Percentiles rank a stretch among this genome's conserved stretches.
Evolutionary conservation across 92 coral and sea anemone genomes (phyloP).

Genomic region (Ricordea florida): DNA sequence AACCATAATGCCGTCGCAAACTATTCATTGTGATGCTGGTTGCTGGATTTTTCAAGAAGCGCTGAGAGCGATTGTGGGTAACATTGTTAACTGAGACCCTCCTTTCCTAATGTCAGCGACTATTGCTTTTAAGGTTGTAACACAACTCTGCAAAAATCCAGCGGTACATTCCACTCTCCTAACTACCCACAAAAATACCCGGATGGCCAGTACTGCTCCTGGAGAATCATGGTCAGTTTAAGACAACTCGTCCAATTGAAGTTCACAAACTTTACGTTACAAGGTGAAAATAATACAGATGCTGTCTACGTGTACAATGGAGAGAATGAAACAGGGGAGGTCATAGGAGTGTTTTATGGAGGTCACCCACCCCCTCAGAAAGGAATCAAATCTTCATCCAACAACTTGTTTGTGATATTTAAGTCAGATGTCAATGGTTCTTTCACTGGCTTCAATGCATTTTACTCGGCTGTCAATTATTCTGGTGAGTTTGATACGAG

Average conservation of each 20-base stretch:
- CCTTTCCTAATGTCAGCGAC: background rate
- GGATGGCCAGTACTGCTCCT: slow-evolving; percentile 78
- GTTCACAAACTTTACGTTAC: slow-evolving; percentile 43
- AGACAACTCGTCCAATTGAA: slow-evolving; percentile 40
- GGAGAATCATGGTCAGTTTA: slow-evolving; percentile 57
- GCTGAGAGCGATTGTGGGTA: too few species aligned
- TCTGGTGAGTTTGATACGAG: too few species aligned
- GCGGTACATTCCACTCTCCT: slow-evolving; percentile 76
- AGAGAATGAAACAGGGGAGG: slow-evolving; percentile 9
- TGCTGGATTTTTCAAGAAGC: too few species aligned
- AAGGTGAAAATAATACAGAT: slow-evolving; percentile 20
- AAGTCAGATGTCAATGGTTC: slow-evolving; percentile 31
- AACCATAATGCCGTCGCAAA: too few species aligned
- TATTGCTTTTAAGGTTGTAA: slow-evolving; percentile 56
- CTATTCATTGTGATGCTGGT: too few species aligned
- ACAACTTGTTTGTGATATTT: slow-evolving; percentile 41
- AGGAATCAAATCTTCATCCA: slow-evolving; percentile 39
- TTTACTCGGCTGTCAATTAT: background rate
- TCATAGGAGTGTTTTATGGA: slow-evolving; percentile 54
- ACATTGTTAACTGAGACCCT: too few species aligned
- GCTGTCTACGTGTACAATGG: slow-evolving; percentile 45
- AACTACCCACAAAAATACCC: slow-evolving; percentile 64
- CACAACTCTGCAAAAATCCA: slow-evolving; percentile 25
- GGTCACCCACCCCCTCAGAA: slow-evolving; percentile 25
- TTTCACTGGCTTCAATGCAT: slow-evolving; percentile 31